These are phyloP conservation scores for Diploptera punctata DNA, from an alignment of 2,888 invertebrate species.

Conservation along the genomic window DNA sequence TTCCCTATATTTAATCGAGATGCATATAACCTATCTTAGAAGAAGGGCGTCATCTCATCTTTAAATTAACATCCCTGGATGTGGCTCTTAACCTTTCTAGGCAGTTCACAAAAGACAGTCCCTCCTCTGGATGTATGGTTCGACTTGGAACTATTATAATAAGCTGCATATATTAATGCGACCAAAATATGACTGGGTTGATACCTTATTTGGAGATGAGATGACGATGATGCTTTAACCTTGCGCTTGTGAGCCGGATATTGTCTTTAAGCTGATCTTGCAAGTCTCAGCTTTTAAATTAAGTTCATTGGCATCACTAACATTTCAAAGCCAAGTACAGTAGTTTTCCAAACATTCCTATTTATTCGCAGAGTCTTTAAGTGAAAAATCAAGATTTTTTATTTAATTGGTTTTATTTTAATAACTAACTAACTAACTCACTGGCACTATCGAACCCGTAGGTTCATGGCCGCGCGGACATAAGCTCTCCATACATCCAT, in stretches of 20 bases:
- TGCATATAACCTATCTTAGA: background rate
- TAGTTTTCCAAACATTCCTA: no score
- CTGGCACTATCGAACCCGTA: no score
- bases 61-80: background rate
- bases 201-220: background rate
- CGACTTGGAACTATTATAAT: background rate
- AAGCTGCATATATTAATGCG: slow-evolving; percentile 2
- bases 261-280: no score
- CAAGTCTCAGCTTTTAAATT: no score
- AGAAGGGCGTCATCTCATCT: background rate
- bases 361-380: no score
- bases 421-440: no score
- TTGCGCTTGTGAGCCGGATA: background rate
- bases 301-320: no score
- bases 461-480: no score
- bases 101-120: background rate
- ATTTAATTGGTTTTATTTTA: no score
- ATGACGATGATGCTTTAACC: background rate
- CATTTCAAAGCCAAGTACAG: no score
- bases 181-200: background rate
- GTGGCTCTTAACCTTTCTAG: background rate
- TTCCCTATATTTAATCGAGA: background rate
- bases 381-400: no score
- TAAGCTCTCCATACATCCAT: no score
- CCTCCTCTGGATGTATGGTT: background rate